Evolutionary conservation across 1,140 invertebrate species (phyloP), one percentile per base, ranked within the genome.

Genomic region (Armadillidium nasatum): DNA sequence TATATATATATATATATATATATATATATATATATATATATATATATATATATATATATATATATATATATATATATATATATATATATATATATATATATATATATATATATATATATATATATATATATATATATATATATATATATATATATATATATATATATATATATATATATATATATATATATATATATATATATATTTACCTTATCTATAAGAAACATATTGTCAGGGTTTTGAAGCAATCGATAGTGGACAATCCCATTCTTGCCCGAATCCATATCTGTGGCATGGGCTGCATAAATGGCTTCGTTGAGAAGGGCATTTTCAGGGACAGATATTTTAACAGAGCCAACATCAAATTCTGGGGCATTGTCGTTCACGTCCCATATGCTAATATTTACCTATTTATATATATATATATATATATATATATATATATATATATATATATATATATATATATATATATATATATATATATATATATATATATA

Each of bases 321-420:
- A 90, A 89, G 89, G 10, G 92, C 89, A 82, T 94, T 95, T 84
- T 97, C 95, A 0, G 94, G 91, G 91, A 1, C 0, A 0, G 93
- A 95, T 22, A 96, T 93, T 9, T 91, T 87, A 0, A 96, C 90
- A 15, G 89, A 89, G 54, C 85, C 88, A 6, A 90, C 91, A 72
- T 91, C 90, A 84, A 99, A 99, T 79, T 90, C 89, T 3, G 96
- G 96, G 0, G 90, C 86, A 85, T 97, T 97, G 84, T 98, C 96
- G 85, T 98, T 98, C 0, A 94, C 89, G 82, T 98, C 95, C 83
- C 91, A 89, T n/a, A 98, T 89, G 2, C 90, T 90, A 69, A 97
- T 90, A 85, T 95, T 94, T 3, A 97, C 91, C 94, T 96, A 86
- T 19, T 33, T 21, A 23, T 60, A 60, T 15, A 15, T 4, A 60